phyloP scores from a whole-genome alignment of 92 coral and sea anemone species.

The Umimayanthus kanabou region DNA sequence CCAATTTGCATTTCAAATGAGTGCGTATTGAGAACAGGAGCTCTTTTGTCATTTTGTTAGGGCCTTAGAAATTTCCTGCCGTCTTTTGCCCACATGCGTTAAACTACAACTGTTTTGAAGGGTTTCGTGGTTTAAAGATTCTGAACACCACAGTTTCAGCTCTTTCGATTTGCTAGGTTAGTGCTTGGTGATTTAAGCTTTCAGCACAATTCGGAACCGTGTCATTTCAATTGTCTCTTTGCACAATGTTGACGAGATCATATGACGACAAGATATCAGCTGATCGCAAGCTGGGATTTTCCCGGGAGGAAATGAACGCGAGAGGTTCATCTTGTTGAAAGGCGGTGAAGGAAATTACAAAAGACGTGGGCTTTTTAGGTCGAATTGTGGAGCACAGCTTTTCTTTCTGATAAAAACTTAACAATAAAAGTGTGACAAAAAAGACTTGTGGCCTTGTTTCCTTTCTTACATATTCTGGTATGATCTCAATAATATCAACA shows the following conservation, averaged over 20 bases:
- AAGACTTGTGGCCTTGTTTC: too few relatives aligned
- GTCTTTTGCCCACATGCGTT: not conserved
- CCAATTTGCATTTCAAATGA: constrained; percentile 28
- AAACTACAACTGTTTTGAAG: not conserved
- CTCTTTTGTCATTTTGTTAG: not conserved
- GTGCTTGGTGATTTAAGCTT: not conserved
- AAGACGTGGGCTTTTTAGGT: not conserved
- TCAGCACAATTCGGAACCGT: not conserved
- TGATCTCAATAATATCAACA: too few relatives aligned
- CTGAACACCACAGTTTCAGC: not conserved
- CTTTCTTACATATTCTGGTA: too few relatives aligned
- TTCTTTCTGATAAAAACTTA: not conserved
- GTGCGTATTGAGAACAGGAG: not conserved
- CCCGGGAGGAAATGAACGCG: not conserved
- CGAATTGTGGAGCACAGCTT: not conserved
- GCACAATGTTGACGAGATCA: not conserved
- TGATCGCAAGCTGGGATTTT: constrained; percentile 15
- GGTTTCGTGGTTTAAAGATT: too few relatives aligned
- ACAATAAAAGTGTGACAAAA: not conserved
- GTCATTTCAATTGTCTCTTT: constrained; percentile 3
- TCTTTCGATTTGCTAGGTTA: not conserved
- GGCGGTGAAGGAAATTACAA: not conserved
- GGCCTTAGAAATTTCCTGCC: not conserved
- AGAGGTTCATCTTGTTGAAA: not conserved
- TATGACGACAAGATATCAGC: not conserved